Evolutionary conservation across 1,140 invertebrate genomes (phyloP).

Genomic region (Triops longicaudatus): DNA sequence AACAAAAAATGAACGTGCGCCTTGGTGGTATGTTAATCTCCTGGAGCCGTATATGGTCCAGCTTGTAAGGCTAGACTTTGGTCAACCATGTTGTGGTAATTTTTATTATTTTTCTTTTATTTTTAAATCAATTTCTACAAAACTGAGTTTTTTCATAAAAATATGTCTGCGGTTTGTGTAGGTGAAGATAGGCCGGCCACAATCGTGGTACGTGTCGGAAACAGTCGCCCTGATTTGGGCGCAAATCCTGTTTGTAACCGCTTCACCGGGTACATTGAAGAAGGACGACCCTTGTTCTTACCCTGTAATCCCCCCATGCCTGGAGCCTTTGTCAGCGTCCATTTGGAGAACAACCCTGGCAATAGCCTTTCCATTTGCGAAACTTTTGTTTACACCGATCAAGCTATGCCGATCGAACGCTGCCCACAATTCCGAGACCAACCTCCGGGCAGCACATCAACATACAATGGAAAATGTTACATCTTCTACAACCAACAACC

Average conservation of each 20-base stretch:
- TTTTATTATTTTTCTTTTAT: background rate
- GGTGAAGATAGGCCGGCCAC: slow-evolving; percentile 57
- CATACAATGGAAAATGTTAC: slow-evolving; percentile 93
- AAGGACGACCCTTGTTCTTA: slow-evolving; percentile 81
- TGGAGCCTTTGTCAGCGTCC: slow-evolving; percentile 85
- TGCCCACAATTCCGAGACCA: slow-evolving; percentile 88
- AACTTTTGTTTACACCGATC: slow-evolving; percentile 90
- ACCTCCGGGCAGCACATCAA: slow-evolving; percentile 80
- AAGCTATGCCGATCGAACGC: slow-evolving; percentile 83
- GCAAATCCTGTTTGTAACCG: slow-evolving; percentile 88
- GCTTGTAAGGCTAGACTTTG: slow-evolving; percentile 82
- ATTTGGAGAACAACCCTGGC: slow-evolving; percentile 61
- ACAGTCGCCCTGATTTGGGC: slow-evolving; percentile 85
- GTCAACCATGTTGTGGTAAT: slow-evolving; percentile 70
- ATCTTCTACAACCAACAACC: slow-evolving; percentile 88
- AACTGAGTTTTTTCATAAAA: background rate
- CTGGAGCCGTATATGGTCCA: slow-evolving; percentile 93
- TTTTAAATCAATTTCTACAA: background rate
- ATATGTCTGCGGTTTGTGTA: slow-evolving; percentile 29
- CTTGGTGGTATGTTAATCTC: slow-evolving; percentile 94
- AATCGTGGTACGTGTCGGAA: slow-evolving; percentile 81
- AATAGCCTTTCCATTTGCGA: slow-evolving; percentile 84
- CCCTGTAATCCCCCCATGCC: slow-evolving; percentile 93
- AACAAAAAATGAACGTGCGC: slow-evolving; percentile 67
- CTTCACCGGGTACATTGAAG: slow-evolving; percentile 74